These are phyloP conservation scores for Auanema freiburgensis DNA, from an alignment of 2,888 invertebrate species.

Conservation along the genomic window DNA sequence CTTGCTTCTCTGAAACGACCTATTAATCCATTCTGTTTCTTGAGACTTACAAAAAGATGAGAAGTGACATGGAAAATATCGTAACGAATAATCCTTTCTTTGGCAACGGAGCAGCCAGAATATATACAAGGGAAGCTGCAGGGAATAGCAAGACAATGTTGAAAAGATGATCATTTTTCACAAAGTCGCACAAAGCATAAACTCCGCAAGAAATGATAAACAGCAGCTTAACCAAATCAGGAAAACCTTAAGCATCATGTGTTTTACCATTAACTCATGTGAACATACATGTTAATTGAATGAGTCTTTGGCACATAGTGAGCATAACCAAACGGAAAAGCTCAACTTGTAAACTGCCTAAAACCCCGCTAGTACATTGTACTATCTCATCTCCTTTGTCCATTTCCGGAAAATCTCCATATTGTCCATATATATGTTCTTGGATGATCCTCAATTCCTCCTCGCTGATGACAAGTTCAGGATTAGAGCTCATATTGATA, in stretches of 20 bases:
- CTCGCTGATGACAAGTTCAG: too few species aligned
- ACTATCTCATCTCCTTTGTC: conserved; percentile 2
- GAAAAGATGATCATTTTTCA: not conserved
- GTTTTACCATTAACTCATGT: not conserved
- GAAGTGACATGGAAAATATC: not conserved
- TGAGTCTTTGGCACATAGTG: conserved; percentile 5
- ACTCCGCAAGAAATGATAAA: not conserved
- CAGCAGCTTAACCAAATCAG: not conserved
- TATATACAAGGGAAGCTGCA: not conserved
- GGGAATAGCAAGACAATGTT: not conserved
- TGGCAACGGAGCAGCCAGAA: not conserved
- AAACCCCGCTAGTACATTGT: conserved; percentile 12
- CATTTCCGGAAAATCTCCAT: conserved; percentile 10
- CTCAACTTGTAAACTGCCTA: conserved; percentile 8
- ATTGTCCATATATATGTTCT: too few species aligned
- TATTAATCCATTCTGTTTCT: not conserved
- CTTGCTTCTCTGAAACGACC: not conserved
- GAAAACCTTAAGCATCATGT: not conserved
- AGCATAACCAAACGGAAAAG: conserved; percentile 8
- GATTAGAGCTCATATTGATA: too few species aligned
- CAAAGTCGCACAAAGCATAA: not conserved
- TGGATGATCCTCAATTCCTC: too few species aligned
- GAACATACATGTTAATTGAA: conserved; percentile 8
- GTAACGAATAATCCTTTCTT: not conserved
- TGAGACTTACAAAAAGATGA: not conserved